Conservation (phyloP, 2,113 vertebrate species). For the Reinhardtius hippoglossoides region DNA sequence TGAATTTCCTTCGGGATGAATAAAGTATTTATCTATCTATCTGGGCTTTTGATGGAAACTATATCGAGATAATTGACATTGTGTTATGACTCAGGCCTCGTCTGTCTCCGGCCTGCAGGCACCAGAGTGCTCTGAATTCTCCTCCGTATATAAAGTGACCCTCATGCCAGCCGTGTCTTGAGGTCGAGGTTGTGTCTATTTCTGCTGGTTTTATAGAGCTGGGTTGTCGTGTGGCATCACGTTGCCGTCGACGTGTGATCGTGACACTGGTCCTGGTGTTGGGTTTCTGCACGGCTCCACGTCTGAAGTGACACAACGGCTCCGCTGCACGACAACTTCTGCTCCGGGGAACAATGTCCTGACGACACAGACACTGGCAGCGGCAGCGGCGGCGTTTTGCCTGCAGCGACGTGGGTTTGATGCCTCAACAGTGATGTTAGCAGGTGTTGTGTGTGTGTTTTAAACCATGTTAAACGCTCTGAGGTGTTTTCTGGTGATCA, state of each 20-base stretch:
- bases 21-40: too few species aligned
- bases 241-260: background rate
- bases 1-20: too few species aligned
- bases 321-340: background rate
- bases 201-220: conserved; percentile 26
- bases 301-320: conserved; percentile 16
- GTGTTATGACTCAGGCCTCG: too few species aligned
- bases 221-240: background rate
- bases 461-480: too few species aligned
- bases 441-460: background rate
- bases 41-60: too few species aligned
- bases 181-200: conserved; percentile 59
- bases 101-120: too few species aligned
- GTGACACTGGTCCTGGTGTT: conserved; percentile 39
- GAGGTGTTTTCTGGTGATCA: conserved; percentile 1
- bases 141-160: conserved; percentile 31
- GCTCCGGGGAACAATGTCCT: background rate
- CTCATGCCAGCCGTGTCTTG: conserved; percentile 3
- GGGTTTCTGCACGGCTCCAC: conserved; percentile 31
- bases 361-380: conserved; percentile 22
- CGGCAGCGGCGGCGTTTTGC: conserved; percentile 3
- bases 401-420: conserved; percentile 5
- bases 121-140: conserved; percentile 25
- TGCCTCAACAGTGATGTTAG: background rate
- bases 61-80: too few species aligned